phyloP scores from a whole-genome alignment of 37 sponge, comb jelly and placozoan species.

The Trichoplax adhaerens region DNA sequence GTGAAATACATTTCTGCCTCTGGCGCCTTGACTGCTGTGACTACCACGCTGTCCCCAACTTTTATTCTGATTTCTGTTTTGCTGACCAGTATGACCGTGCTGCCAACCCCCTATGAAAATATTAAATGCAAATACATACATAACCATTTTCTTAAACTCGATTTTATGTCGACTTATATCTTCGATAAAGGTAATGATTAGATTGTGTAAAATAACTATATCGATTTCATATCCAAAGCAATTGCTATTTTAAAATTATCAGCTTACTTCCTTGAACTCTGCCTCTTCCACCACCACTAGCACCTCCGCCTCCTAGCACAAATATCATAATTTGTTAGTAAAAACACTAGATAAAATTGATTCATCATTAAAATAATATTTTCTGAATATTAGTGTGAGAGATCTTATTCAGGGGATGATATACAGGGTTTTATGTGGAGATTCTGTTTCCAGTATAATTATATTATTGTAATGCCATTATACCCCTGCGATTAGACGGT shows the following conservation, averaged over 20 bases:
- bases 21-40: too few species aligned
- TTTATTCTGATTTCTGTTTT: too few species aligned
- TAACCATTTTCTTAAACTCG: not conserved
- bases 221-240: not conserved
- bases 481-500: slow-evolving; percentile 24
- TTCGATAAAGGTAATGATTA: slow-evolving; percentile 9
- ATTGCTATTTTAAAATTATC: not conserved
- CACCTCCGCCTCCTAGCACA: slow-evolving; percentile 17
- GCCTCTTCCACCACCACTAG: slow-evolving; percentile 16
- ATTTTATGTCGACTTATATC: slow-evolving; percentile 17
- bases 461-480: slow-evolving; percentile 16
- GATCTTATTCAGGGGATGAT: not conserved
- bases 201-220: not conserved
- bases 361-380: too few species aligned
- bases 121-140: too few species aligned
- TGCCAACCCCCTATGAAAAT: too few species aligned
- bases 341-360: too few species aligned
- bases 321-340: not conserved
- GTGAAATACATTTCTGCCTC: too few species aligned
- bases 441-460: not conserved
- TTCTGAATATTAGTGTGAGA: not conserved
- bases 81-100: too few species aligned
- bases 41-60: too few species aligned
- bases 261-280: slow-evolving; percentile 47
- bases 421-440: not conserved